A percentile compares a stretch with the other conserved stretches of the same genome.
These are phyloP conservation scores for Corythaixoides concolor DNA, from an alignment of 2,113 vertebrate species.

Conservation along the genomic window DNA sequence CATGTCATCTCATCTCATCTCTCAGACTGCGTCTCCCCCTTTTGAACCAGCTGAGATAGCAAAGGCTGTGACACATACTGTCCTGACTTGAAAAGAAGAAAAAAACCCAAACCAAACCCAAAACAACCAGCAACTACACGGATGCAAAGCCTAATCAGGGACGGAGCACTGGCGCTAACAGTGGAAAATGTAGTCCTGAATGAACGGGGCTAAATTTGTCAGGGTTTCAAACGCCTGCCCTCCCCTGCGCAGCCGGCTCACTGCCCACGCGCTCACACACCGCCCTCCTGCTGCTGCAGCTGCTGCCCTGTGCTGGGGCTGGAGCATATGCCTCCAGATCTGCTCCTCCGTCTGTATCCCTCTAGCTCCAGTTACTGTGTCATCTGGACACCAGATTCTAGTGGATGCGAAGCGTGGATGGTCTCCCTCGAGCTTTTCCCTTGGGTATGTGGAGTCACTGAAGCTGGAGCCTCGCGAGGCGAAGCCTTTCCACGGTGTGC, in stretches of 20 bases:
- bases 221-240: neutral
- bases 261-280: neutral
- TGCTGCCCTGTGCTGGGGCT: neutral
- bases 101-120: too few relatives aligned
- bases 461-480: neutral
- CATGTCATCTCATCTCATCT: neutral
- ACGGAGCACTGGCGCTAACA: neutral
- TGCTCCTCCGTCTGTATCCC: neutral
- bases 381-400: neutral
- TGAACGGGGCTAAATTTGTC: constrained; percentile 5
- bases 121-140: neutral
- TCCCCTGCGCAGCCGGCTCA: neutral
- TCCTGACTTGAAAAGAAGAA: neutral
- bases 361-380: neutral
- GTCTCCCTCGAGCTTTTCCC: neutral
- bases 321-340: neutral
- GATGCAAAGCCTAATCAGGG: neutral
- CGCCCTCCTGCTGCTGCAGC: neutral
- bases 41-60: neutral
- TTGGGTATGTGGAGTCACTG: neutral
- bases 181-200: constrained; percentile 43
- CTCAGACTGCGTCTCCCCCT: neutral
- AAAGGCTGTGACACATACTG: neutral
- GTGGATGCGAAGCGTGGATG: neutral
- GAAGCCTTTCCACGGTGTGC: neutral